Base-by-base conservation (phyloP, 2,888 invertebrate species). In the Ornithoptera priamus region DNA sequence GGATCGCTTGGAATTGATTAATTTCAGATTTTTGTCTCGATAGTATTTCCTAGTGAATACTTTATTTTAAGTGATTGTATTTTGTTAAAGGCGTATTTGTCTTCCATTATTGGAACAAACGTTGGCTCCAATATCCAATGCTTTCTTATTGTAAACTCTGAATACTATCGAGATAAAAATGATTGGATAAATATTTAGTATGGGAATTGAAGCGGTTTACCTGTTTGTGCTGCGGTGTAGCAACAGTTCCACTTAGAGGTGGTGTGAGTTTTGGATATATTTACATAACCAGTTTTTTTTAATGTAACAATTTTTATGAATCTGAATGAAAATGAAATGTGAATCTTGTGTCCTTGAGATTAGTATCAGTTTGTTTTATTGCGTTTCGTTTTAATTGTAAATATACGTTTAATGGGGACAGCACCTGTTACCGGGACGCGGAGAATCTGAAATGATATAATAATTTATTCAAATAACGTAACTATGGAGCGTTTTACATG, bases 351-450 rank as follows among this genome's bases (percentile, higher is more conserved):
- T 60, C 59, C 36, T 65, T 68, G 69, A 70, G 66, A 72, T 66
- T 68, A 71, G 20, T n/a, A 68, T 70, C 39, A 18, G 50, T 63
- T 72, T 72, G 59, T 62, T 71, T 72, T 75, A 69, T 46, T 69
- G 73, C 77, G 74, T 74, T 75, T 73, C 78, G 74, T 81, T 78
- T 80, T 72, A 70, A 75, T 72, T 91, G 90, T 91, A 90, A 88
- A 91, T 91, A 90, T 86, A 84, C 84, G 76, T 81, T 82, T 79
- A 67, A 72, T 15, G 63, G 66, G 39, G 80, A 81, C 82, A 77
- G 81, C 85, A 85, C 85, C 84, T 83, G 90, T 90, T 90, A 90
- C 88, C 85, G 83, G 75, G 73, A 78, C 74, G 79, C 81, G 72
- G 72, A 72, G 74, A 76, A 75, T 75, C 78, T 18, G 63, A 66